Evolutionary conservation across 2,113 vertebrate species (phyloP).

Genomic region (Psittacula cyanocephala): DNA sequence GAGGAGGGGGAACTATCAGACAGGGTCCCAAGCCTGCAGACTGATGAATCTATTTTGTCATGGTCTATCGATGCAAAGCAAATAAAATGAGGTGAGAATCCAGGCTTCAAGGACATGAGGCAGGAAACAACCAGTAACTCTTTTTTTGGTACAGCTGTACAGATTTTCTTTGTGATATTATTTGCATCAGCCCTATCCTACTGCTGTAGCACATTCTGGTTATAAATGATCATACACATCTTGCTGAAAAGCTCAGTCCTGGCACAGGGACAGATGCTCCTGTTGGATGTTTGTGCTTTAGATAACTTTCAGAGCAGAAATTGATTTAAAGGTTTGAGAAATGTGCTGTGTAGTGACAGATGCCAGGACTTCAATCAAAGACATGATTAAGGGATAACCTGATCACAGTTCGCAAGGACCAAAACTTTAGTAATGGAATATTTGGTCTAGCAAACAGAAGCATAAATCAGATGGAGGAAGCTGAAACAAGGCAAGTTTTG

Average conservation of each 20-base stretch:
- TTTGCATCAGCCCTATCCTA: not conserved
- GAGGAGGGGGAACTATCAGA: not conserved
- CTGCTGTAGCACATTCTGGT: not conserved
- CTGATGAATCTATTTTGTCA: not conserved
- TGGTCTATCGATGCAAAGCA: not conserved
- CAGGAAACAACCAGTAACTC: not conserved
- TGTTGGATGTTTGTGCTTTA: not conserved
- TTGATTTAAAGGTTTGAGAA: slow-evolving; percentile 22
- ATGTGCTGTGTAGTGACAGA: not conserved
- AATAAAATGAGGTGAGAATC: not conserved
- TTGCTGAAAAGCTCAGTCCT: not conserved
- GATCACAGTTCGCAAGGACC: not conserved
- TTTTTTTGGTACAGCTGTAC: not conserved
- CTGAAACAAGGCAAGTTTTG: not conserved
- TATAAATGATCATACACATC: not conserved
- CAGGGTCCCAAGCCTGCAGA: not conserved
- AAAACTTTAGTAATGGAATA: not conserved
- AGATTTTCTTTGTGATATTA: not conserved
- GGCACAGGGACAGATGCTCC: not conserved
- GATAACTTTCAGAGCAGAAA: not conserved
- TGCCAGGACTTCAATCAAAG: not conserved
- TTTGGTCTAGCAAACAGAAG: slow-evolving; percentile 14
- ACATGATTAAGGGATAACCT: not conserved
- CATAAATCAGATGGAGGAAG: not conserved
- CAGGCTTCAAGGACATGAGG: not conserved